A percentile compares a stretch with the other conserved stretches of the same genome.
Evolutionary conservation across 2,113 vertebrate species (phyloP).

Genomic region (Bubo scandiacus): DNA sequence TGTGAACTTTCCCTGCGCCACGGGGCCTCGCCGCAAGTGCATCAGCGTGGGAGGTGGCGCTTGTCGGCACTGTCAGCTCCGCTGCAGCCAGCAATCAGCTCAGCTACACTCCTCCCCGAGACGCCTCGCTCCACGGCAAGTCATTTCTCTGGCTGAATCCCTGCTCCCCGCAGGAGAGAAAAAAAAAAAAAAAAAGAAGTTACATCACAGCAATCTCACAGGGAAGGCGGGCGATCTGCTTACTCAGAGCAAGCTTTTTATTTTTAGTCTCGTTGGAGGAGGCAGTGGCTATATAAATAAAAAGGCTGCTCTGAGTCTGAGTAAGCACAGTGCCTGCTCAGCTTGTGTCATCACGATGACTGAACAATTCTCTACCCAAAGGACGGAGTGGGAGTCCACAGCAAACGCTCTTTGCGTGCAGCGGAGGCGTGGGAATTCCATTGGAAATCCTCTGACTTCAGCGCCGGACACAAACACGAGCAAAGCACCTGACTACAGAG

Average conservation of each 20-base stretch:
- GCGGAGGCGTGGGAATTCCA: background rate
- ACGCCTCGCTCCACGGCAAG: background rate
- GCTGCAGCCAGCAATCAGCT: background rate
- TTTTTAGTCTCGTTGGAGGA: constrained; percentile 26
- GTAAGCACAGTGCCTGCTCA: background rate
- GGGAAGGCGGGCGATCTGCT: background rate
- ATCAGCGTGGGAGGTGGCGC: background rate
- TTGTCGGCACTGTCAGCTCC: background rate
- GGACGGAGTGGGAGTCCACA: background rate
- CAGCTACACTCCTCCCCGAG: background rate
- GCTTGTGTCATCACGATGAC: background rate
- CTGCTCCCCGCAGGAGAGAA: background rate
- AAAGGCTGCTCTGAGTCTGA: background rate
- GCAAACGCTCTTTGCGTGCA: rapidly evolving
- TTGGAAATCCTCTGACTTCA: background rate
- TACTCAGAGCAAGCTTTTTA: constrained; percentile 30
- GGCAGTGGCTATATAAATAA: constrained; percentile 1
- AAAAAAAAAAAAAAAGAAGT: background rate
- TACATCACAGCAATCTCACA: background rate
- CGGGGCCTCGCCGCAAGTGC: background rate
- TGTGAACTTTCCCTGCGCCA: background rate
- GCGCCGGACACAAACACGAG: background rate
- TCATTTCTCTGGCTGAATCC: background rate
- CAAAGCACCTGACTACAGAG: rapidly evolving
- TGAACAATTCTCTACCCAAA: background rate